Percentiles rank a stretch among this genome's conserved stretches.
Conservation (phyloP, 2,797 vertebrate species). For the Neosilurus hyrtlii region DNA sequence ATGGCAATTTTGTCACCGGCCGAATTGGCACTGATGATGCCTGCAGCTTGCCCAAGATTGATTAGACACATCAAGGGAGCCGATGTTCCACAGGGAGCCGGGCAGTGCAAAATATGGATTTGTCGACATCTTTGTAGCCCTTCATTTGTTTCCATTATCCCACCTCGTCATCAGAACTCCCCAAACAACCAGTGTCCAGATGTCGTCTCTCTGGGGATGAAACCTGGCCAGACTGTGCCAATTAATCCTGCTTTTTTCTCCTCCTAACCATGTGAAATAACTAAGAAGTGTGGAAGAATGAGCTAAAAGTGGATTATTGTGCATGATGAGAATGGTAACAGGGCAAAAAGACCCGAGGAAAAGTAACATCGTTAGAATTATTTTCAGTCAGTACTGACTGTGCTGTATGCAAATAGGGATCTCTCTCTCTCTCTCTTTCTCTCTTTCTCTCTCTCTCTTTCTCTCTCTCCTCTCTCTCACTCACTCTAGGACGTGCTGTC, state of each 20-base stretch:
- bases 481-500: too few relatives aligned
- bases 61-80: slow-evolving; percentile 59
- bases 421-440: too few relatives aligned
- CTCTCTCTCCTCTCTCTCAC: too few relatives aligned
- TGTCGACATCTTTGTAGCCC: slow-evolving; percentile 49
- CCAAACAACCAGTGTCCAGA: slow-evolving; percentile 45
- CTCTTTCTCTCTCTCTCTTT: too few relatives aligned
- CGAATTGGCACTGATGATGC: slow-evolving; percentile 53
- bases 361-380: not conserved
- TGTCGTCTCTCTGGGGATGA: slow-evolving; percentile 41
- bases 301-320: slow-evolving; percentile 13
- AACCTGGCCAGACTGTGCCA: slow-evolving; percentile 20
- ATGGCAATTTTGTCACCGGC: slow-evolving; percentile 50
- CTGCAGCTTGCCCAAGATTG: slow-evolving; percentile 57
- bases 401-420: not conserved
- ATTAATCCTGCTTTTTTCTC: not conserved
- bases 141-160: slow-evolving; percentile 65
- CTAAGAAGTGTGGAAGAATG: slow-evolving; percentile 3
- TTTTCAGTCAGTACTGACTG: not conserved
- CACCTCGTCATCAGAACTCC: slow-evolving; percentile 45
- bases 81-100: slow-evolving; percentile 50
- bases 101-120: slow-evolving; percentile 60
- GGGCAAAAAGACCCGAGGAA: not conserved
- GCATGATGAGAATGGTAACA: not conserved
- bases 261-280: slow-evolving; percentile 4